Conservation (phyloP, 2,888 invertebrate species). For the Alcis repandata region DNA sequence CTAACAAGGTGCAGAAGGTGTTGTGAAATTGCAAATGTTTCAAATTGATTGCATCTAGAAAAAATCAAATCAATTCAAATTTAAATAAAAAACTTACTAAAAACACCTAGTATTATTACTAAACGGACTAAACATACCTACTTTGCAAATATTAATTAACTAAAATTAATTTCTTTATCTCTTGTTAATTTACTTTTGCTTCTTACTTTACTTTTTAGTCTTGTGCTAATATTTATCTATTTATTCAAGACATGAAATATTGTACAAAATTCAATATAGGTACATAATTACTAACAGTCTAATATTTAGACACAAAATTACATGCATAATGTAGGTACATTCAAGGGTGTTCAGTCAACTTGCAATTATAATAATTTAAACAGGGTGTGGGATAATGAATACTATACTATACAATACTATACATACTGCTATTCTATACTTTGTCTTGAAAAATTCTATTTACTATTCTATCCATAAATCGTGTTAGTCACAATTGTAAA, state of each 20-base stretch:
- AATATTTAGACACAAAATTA: background rate
- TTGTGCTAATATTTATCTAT: background rate
- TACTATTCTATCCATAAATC: constrained; percentile 1
- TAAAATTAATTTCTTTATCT: too few relatives aligned
- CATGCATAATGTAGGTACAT: constrained; percentile 11
- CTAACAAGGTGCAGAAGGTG: too few relatives aligned
- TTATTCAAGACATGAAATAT: background rate
- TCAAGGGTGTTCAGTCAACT: background rate
- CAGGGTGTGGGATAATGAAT: background rate
- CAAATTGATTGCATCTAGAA: too few relatives aligned
- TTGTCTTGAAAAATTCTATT: background rate
- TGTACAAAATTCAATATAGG: background rate
- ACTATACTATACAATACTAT: too few relatives aligned
- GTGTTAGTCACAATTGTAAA: constrained; percentile 18
- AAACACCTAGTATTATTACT: too few relatives aligned
- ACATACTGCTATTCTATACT: background rate
- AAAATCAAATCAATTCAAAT: too few relatives aligned
- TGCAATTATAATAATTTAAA: too few relatives aligned
- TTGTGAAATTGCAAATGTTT: too few relatives aligned
- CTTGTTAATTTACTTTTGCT: background rate
- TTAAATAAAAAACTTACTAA: too few relatives aligned
- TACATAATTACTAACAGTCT: background rate
- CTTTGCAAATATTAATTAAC: too few relatives aligned
- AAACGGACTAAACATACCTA: too few relatives aligned
- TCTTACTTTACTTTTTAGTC: background rate